Conservation (phyloP, 2,888 invertebrate genomes). For the Alsophila aescularia region DNA sequence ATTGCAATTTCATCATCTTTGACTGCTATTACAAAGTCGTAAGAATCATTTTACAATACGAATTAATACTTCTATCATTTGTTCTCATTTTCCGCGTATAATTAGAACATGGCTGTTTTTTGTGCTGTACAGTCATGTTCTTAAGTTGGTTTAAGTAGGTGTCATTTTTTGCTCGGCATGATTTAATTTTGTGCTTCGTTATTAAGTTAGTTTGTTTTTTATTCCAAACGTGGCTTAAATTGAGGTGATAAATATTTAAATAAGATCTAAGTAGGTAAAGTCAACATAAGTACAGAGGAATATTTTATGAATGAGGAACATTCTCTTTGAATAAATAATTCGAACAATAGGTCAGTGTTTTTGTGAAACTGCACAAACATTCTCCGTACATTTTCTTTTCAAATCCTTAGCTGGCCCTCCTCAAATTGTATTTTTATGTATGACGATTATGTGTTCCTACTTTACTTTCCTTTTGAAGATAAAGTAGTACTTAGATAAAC, state of each 20-base stretch:
- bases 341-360: no score
- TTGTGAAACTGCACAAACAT: no score
- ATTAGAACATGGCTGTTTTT: constrained; percentile 35
- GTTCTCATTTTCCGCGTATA: constrained; percentile 23
- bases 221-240: background rate
- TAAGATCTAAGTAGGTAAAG: constrained; percentile 1
- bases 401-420: no score
- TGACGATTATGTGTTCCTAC: no score
- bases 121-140: constrained; percentile 31
- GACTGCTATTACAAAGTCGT: constrained; percentile 21
- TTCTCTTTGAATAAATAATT: no score
- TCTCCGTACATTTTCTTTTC: no score
- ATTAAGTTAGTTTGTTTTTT: constrained; percentile 14
- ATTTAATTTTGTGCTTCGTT: constrained; percentile 14
- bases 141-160: constrained; percentile 30
- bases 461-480: no score
- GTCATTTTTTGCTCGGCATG: constrained; percentile 25
- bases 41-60: constrained; percentile 23
- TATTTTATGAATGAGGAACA: background rate
- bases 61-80: constrained; percentile 3
- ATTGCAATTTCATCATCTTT: constrained; percentile 25
- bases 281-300: background rate
- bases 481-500: no score
- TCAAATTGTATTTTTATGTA: no score
- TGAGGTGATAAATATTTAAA: constrained; percentile 15